Conservation (phyloP, 2,797 vertebrate species). For the Carduelis carduelis region DNA sequence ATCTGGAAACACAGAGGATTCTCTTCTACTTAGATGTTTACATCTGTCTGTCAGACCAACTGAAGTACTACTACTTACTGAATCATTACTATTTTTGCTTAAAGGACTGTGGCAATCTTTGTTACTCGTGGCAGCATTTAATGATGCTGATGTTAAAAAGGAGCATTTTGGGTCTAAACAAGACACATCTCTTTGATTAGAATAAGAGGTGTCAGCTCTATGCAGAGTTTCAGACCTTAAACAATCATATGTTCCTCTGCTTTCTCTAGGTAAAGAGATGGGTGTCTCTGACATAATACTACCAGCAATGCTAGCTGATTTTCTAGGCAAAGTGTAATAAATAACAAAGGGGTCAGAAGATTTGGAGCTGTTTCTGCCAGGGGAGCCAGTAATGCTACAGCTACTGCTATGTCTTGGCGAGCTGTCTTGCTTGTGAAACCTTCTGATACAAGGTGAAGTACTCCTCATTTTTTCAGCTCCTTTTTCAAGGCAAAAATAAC, state of each 20-base stretch:
- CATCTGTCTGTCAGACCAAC: neutral
- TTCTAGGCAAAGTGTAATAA: slow-evolving; percentile 72
- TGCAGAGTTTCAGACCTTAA: neutral
- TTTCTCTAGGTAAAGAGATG: slow-evolving; percentile 55
- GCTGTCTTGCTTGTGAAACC: slow-evolving; percentile 20
- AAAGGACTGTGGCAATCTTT: neutral
- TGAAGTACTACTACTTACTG: neutral
- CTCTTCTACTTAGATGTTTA: slow-evolving; percentile 13
- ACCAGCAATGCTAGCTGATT: slow-evolving; percentile 56
- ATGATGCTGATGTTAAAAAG: neutral
- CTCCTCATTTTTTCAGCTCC: slow-evolving; percentile 14
- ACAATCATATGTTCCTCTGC: neutral
- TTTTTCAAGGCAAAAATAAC: slow-evolving; percentile 46
- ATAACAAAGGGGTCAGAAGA: slow-evolving; percentile 25
- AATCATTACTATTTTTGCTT: neutral
- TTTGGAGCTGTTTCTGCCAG: neutral
- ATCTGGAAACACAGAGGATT: slow-evolving; percentile 30
- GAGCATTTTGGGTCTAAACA: neutral
- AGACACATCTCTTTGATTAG: neutral
- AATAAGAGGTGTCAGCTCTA: neutral
- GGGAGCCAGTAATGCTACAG: neutral
- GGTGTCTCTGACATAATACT: neutral
- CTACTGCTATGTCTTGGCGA: neutral
- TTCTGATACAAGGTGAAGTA: slow-evolving; percentile 32
- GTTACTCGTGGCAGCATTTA: slow-evolving; percentile 1